Base-by-base conservation (phyloP, 2,797 vertebrate species). In the Acanthornis magna region DNA sequence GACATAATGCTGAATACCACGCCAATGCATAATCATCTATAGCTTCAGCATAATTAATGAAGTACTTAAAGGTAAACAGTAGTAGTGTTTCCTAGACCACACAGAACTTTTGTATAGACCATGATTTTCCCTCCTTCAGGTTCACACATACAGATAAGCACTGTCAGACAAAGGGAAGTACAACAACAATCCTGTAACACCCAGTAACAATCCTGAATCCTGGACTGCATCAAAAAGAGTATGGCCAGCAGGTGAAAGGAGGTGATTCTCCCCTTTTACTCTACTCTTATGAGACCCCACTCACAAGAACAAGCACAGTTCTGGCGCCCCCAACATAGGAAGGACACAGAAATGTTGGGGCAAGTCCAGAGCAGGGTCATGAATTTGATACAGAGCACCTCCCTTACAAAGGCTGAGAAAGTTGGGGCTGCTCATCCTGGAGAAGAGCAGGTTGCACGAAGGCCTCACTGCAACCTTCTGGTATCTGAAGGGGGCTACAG, bases 391-490 rank as follows among this genome's bases (percentile, higher is more conserved):
- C 10, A 29, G 20, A 77, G 11, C 43, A 76, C 23, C 29, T 30
- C 27, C 50, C 32, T 62, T 26, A 16, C 29, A 38, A 22, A 71
- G 38, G 23, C 20, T n/a, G 51, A 65, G 38, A 5, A 65, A 40
- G 25, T 3, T 34, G 16, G 29, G 29, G 43, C 23, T 57, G 16
- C 20, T 65, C 38, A 38, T 16, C 45, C 18, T 30, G n/a, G 23
- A 45, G 13, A 78, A 43, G 57, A 71, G 34, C 79, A 72, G 25
- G 53, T 1, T 40, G 25, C 17, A 20, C 5, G 18, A 34, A 53
- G 36, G 38, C 11, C 25, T 51, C 57, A n/a, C 1, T 34, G 43
- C 16, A 76, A 38, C 43, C 25, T 30, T 30, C 7, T 0, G 0
- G 38, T 30, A 32, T 14, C 11, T 30, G 43, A 71, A 38, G 18